Conservation (phyloP, 2,113 vertebrate species). For the Phrynocephalus versicolor region DNA sequence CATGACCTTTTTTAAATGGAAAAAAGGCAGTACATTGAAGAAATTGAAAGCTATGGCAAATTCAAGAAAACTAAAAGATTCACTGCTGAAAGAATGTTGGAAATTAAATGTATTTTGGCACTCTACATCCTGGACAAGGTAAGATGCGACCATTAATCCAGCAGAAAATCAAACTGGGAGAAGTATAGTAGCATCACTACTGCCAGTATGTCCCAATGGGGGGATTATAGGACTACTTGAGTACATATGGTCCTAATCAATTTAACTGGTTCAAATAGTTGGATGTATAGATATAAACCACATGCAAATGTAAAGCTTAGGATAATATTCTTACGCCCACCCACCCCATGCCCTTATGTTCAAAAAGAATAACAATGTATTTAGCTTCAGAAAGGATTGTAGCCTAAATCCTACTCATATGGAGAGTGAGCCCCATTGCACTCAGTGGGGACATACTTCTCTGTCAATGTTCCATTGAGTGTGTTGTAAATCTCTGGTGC, state of each 20-base stretch:
- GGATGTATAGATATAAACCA: neutral
- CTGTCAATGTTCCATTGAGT: neutral
- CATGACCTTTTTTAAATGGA: neutral
- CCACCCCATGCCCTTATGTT: constrained; percentile 1
- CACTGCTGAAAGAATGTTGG: neutral
- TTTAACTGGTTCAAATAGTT: neutral
- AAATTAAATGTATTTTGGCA: neutral
- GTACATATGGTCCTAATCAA: neutral
- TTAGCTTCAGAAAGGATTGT: constrained; percentile 26
- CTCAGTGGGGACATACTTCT: neutral
- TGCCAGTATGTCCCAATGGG: neutral
- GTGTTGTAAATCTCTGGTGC: neutral
- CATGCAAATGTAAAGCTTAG: constrained; percentile 4
- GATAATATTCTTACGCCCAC: neutral
- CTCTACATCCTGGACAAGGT: neutral
- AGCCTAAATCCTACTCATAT: constrained; percentile 36
- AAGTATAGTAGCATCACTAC: no score
- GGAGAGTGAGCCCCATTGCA: neutral
- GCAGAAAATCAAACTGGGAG: neutral
- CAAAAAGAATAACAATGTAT: constrained; percentile 32
- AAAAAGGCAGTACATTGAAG: neutral
- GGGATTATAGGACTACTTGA: neutral
- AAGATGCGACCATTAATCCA: neutral
- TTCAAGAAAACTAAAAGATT: neutral
- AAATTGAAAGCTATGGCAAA: neutral